Base-by-base conservation (phyloP, 2,797 vertebrate species). In the Gouania willdenowi region DNA sequence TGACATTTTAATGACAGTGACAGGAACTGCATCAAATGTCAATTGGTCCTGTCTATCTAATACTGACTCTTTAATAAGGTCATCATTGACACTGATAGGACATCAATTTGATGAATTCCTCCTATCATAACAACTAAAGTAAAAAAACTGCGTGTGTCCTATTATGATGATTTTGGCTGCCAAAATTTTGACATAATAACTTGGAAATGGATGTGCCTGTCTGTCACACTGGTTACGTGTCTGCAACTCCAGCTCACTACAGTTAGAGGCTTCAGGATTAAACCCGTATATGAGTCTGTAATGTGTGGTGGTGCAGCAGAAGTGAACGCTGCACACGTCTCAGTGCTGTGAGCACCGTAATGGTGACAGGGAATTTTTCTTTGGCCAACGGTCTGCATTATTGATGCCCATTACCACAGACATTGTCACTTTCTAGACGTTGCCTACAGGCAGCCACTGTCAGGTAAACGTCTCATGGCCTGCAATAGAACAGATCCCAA, bases 361-460 rank as follows among this genome's bases (percentile, higher is more conserved):
- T 27, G 65, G 67, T 30, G 41, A 51, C 58, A 45, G 40, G 34
- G 58, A 74, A 66, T 47, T 82, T 79, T 78, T 70, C 76, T 79
- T 56, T 44, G 59, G 69, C 60, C 34, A 41, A 39, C 54, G 42
- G 55, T 74, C 63, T 83, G 71, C 75, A 84, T 84, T 86, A 86
- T 83, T 86, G 83, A 86, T 86, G 74, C 71, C 78, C 74, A 81
- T 84, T 82, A 83, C 66, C 64, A 50, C 66, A 72, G 72, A 73
- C 74, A 50, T 58, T 75, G 80, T 84, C 79, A 76, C 61, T 74
- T 63, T n/a, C 52, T 38, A 66, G 66, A 59, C 61, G 32, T 19
- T 47, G 63, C 65, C 41, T 39, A 4, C 36, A 59, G 60, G 62
- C 55, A 62, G 64, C 27, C 16, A 19, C 69, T 82, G 75, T 82